These are phyloP conservation scores for Marcusenius ussheri DNA, from an alignment of 2,113 vertebrate genomes.

Conservation along the genomic window DNA sequence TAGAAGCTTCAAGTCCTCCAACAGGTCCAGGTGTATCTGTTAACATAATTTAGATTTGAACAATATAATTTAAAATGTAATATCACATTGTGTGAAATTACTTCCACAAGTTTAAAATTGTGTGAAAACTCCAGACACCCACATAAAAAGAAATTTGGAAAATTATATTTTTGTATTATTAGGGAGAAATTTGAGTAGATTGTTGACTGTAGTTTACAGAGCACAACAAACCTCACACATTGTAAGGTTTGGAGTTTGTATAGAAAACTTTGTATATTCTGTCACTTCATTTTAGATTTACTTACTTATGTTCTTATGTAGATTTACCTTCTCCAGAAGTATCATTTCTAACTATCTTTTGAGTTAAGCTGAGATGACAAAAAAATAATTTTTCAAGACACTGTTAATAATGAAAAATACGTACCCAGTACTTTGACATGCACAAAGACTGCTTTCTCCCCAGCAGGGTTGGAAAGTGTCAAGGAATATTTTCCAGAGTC, in stretches of 20 bases:
- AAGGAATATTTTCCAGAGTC: constrained; percentile 93
- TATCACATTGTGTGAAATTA: background rate
- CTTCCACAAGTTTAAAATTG: background rate
- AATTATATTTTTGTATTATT: background rate
- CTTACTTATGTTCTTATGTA: no score
- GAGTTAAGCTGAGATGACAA: background rate
- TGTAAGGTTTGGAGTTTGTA: background rate
- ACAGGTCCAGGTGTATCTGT: constrained; percentile 95
- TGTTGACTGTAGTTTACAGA: background rate
- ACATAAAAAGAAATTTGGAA: background rate
- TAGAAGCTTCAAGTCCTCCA: constrained; percentile 72
- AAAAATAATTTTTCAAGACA: background rate
- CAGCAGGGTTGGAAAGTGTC: constrained; percentile 82
- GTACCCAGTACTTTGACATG: constrained; percentile 93
- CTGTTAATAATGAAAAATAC: constrained; percentile 28
- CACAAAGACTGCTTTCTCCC: constrained; percentile 93
- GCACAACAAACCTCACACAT: background rate
- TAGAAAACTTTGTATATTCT: background rate
- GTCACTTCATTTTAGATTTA: background rate
- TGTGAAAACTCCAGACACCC: background rate
- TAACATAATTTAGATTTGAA: background rate
- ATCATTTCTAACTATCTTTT: background rate
- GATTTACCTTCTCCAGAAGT: background rate
- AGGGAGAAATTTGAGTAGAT: background rate
- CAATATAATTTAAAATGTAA: background rate